Conservation (phyloP, 2,888 invertebrate species). For the Stictocephala bisonia region DNA sequence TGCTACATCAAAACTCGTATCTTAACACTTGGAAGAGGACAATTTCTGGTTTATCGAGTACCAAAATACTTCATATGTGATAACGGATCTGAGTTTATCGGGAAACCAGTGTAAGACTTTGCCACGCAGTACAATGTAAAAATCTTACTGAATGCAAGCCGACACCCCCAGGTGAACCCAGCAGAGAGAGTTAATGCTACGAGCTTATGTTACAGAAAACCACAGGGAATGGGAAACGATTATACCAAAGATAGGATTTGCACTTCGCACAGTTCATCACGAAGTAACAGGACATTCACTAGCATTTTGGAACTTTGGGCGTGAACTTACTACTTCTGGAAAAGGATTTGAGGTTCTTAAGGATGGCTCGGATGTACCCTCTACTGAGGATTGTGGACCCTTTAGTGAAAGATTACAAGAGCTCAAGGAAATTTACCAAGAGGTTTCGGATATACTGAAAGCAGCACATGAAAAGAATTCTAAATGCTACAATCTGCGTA, state of each 20-base stretch:
- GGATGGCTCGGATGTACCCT: slow-evolving; percentile 51
- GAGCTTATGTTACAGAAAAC: slow-evolving; percentile 56
- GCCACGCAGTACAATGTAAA: slow-evolving; percentile 36
- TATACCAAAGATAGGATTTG: slow-evolving; percentile 53
- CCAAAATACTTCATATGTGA: not conserved
- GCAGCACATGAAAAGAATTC: no score
- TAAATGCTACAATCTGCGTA: no score
- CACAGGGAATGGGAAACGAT: slow-evolving; percentile 58
- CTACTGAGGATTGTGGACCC: not conserved
- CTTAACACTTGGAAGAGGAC: no score
- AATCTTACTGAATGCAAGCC: slow-evolving; percentile 57
- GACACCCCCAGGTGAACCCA: slow-evolving; percentile 61
- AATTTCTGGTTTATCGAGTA: not conserved
- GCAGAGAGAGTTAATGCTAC: slow-evolving; percentile 62
- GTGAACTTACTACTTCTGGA: not conserved
- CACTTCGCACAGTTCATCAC: slow-evolving; percentile 54
- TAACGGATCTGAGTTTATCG: slow-evolving; percentile 1
- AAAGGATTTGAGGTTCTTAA: not conserved
- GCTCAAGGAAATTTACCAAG: not conserved
- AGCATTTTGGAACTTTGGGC: not conserved
- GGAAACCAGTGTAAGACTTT: not conserved
- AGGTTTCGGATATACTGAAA: not conserved
- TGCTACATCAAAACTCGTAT: no score
- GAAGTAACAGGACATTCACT: slow-evolving; percentile 15
- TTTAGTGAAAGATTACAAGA: not conserved